These are phyloP conservation scores for Liolophura sinensis DNA, from an alignment of 1,140 invertebrate genomes.

Conservation along the genomic window DNA sequence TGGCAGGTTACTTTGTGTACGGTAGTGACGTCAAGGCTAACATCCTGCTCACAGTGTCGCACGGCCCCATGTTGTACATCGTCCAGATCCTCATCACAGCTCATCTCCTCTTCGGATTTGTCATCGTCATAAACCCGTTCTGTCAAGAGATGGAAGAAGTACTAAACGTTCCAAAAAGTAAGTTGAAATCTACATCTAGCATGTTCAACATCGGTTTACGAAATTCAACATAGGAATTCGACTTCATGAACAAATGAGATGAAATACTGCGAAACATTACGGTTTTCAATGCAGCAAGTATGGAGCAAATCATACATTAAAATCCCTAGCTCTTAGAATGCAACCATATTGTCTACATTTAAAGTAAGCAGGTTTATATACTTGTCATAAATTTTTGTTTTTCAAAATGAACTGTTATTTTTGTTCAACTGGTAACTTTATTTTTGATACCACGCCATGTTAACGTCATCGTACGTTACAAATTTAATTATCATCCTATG, in stretches of 20 bases:
- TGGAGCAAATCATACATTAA: too few species aligned
- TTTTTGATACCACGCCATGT: too few species aligned
- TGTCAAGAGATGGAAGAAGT: constrained; percentile 71
- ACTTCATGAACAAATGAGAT: too few species aligned
- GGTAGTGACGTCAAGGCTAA: constrained; percentile 38
- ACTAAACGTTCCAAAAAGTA: constrained; percentile 68
- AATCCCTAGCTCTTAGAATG: too few species aligned
- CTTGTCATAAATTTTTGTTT: too few species aligned
- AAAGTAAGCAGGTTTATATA: too few species aligned
- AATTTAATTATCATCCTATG: too few species aligned
- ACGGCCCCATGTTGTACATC: constrained; percentile 23
- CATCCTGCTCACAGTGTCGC: constrained; percentile 38
- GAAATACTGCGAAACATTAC: neutral
- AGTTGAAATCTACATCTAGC: constrained; percentile 36
- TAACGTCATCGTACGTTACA: too few species aligned
- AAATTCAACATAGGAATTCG: constrained; percentile 9
- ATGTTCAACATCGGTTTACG: too few species aligned
- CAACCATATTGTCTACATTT: too few species aligned
- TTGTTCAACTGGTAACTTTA: too few species aligned
- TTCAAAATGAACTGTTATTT: too few species aligned
- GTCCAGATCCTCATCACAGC: constrained; percentile 54
- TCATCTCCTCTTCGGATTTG: constrained; percentile 56
- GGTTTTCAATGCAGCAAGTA: neutral
- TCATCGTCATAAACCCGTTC: constrained; percentile 60
- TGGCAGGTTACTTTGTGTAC: constrained; percentile 41